phyloP scores from a whole-genome alignment of 2,888 invertebrate species.

The Altica lythri region DNA sequence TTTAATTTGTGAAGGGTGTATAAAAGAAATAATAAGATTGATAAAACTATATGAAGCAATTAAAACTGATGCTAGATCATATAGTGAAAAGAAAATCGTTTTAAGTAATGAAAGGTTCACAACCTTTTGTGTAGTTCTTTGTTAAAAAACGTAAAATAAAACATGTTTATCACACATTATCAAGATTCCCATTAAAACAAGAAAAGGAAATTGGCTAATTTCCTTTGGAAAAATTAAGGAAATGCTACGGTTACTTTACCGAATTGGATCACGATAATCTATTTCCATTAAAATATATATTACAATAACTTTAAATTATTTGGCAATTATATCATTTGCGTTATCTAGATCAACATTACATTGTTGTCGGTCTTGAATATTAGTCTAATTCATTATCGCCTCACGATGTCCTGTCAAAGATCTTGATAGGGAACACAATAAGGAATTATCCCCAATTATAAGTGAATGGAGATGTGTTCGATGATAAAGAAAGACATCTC shows the following conservation, averaged over 20 bases:
- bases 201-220: slow-evolving; percentile 13
- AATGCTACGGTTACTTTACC: slow-evolving; percentile 6
- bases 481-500: slow-evolving; percentile 44
- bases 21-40: too few relatives aligned
- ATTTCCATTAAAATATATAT: too few relatives aligned
- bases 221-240: slow-evolving; percentile 18
- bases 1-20: too few relatives aligned
- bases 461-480: slow-evolving; percentile 48
- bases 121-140: too few relatives aligned
- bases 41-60: too few relatives aligned
- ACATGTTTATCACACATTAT: neutral
- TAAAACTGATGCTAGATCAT: too few relatives aligned
- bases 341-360: too few relatives aligned
- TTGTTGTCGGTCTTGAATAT: slow-evolving; percentile 14
- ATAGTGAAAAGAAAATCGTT: too few relatives aligned
- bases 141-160: neutral
- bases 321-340: too few relatives aligned
- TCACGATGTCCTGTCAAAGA: slow-evolving; percentile 31
- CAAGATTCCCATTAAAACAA: slow-evolving; percentile 12
- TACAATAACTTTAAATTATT: too few relatives aligned
- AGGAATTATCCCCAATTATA: slow-evolving; percentile 52
- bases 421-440: slow-evolving; percentile 43
- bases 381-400: slow-evolving; percentile 23
- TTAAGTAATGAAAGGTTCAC: too few relatives aligned
- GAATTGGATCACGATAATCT: slow-evolving; percentile 7